Percentiles rank a stretch among this genome's conserved stretches.
Conservation (phyloP, 2,797 vertebrate genomes). For the Pseudotriccus pelzelni region DNA sequence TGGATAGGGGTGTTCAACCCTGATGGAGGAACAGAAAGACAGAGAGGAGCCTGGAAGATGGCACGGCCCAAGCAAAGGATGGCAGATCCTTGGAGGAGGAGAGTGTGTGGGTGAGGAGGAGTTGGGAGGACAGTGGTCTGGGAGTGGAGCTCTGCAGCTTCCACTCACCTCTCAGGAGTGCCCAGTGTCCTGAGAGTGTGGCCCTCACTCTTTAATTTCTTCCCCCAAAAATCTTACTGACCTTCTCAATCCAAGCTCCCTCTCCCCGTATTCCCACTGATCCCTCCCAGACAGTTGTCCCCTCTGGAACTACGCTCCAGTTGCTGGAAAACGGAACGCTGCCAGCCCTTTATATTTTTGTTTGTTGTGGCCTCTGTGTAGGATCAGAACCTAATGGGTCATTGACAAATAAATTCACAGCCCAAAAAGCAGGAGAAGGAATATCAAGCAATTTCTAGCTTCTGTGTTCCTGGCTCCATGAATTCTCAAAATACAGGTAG, state of each 20-base stretch:
- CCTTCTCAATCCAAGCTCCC: background rate
- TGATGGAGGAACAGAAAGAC: background rate
- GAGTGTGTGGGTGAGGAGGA: background rate
- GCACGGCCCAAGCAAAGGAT: fast-evolving
- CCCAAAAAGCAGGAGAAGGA: background rate
- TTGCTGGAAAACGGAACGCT: background rate
- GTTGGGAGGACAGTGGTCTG: background rate
- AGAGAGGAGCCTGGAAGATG: background rate
- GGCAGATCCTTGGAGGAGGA: fast-evolving
- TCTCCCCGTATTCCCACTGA: background rate
- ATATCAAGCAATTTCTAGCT: background rate
- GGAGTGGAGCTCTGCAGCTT: background rate
- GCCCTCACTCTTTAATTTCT: background rate
- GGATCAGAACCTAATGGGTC: background rate
- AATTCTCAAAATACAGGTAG: background rate
- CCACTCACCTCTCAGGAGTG: background rate
- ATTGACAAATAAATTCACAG: background rate
- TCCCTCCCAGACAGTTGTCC: background rate
- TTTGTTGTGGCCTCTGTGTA: background rate
- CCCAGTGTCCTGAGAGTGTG: fast-evolving
- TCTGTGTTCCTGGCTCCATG: background rate
- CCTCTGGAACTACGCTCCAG: background rate
- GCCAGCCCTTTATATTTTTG: background rate
- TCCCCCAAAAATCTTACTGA: background rate
- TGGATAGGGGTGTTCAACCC: background rate